Conservation (phyloP, 2,113 vertebrate genomes). For the Strix aluco region DNA sequence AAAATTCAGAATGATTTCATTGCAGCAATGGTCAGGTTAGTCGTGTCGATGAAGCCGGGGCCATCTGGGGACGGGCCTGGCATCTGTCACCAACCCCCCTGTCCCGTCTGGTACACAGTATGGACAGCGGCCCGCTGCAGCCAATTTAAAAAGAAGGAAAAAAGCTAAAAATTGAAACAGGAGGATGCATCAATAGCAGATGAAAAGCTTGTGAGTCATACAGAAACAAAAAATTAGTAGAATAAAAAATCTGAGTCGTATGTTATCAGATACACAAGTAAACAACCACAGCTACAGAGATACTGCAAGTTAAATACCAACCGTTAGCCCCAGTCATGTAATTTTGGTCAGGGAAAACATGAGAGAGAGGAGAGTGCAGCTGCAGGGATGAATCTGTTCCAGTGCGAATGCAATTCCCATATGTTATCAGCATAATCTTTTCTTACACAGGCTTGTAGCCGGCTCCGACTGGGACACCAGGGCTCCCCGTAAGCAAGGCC, state of each 20-base stretch:
- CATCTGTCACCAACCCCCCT: rapidly evolving
- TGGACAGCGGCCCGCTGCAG: background rate
- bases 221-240: background rate
- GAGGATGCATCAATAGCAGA: background rate
- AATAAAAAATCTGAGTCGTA: background rate
- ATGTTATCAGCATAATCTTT: background rate
- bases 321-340: background rate
- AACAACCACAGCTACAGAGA: background rate
- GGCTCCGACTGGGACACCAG: rapidly evolving
- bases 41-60: background rate
- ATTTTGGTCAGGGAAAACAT: background rate
- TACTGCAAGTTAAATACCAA: background rate
- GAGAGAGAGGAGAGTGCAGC: background rate
- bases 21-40: background rate
- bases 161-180: background rate
- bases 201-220: background rate
- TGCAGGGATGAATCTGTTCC: background rate
- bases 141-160: background rate
- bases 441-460: background rate
- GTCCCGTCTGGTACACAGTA: background rate
- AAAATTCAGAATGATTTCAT: background rate
- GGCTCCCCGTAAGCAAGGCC: background rate
- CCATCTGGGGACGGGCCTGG: background rate
- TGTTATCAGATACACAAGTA: background rate
- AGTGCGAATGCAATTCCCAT: background rate